Evolutionary conservation across 2,113 vertebrate species (phyloP).

Genomic region (Psilopsiagon aymara): DNA sequence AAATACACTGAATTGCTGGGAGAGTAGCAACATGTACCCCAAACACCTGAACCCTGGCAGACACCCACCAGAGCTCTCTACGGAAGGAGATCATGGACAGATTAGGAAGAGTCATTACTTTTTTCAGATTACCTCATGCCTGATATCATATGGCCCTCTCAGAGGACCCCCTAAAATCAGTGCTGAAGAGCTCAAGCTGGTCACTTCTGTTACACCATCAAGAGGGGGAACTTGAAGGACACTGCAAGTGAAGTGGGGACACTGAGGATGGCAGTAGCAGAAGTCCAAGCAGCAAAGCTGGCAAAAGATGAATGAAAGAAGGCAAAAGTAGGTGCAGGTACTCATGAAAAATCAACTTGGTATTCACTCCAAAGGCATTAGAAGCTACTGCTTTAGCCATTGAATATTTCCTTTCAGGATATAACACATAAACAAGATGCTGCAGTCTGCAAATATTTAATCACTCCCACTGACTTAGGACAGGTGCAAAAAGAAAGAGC

Average conservation of each 20-base stretch:
- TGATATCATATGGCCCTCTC: not conserved
- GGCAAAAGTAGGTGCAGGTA: not conserved
- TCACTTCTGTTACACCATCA: not conserved
- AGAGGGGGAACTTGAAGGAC: not conserved
- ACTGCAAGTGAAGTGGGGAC: fast-evolving
- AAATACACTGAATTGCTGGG: not conserved
- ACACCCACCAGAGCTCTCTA: not conserved
- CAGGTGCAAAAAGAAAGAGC: not conserved
- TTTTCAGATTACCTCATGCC: not conserved
- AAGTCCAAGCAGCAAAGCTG: not conserved
- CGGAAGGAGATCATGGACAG: too few relatives aligned
- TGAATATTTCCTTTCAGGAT: not conserved
- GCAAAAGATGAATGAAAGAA: not conserved
- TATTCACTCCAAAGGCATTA: not conserved
- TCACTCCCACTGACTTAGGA: not conserved
- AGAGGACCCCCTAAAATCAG: not conserved
- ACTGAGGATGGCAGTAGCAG: too few relatives aligned
- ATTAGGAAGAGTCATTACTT: not conserved
- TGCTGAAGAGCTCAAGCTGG: not conserved
- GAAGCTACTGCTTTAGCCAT: not conserved
- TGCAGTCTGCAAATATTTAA: not conserved
- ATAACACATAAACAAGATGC: not conserved
- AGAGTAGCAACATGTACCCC: not conserved
- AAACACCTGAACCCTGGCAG: not conserved
- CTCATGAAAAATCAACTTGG: not conserved